Base-by-base conservation (phyloP, 2,113 vertebrate species). In the Sinocyclocheilus anophthalmus region DNA sequence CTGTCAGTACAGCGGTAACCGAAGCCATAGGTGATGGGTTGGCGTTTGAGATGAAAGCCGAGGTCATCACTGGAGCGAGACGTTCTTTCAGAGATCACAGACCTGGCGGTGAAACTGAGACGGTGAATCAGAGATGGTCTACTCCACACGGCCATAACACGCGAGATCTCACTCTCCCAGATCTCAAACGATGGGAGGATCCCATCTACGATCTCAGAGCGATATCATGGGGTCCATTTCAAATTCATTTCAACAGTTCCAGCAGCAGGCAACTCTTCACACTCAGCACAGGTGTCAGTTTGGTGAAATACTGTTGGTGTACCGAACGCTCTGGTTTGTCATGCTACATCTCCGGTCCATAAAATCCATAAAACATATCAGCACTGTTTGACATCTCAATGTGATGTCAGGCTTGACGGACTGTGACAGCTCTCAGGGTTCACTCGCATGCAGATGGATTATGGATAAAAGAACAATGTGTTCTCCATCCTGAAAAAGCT, bases 101-200 rank as follows among this genome's bases (percentile, higher is more conserved):
- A 90, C 84, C 83, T 87, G 85, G 65, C 55, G 61, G 84, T 92
- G 92, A 90, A 94, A 93, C 92, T 84, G 91, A 92, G 89, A 92
- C 84, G 76, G 70, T 77, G 81, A 87, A 76, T 90, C 90, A 0
- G 0, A 42, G 42, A 10, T 48, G 3, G 2, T 48, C 45, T 48
- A 11, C 45, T 48, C 45, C 45, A 48, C 45, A 45, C 42, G 9
- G 9, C 14, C 82, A 88, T 90, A 87, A 90, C 90, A 67, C 37
- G 81, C 61, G 20, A 87, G 76, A 90, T 88, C 88, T 86, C 89
- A 33, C 79, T 80, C 65, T 87, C 85, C 89, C 86, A 88, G 90
- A 76, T 63, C 24, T 86, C 39, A 63, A 86, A 90, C 86, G 89
- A 90, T 88, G 88, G 84, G 73, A 65, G 9, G 79, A 33, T 24